These are phyloP conservation scores for Heliopora coerulea DNA, from an alignment of 92 coral and sea anemone genomes.

Conservation along the genomic window DNA sequence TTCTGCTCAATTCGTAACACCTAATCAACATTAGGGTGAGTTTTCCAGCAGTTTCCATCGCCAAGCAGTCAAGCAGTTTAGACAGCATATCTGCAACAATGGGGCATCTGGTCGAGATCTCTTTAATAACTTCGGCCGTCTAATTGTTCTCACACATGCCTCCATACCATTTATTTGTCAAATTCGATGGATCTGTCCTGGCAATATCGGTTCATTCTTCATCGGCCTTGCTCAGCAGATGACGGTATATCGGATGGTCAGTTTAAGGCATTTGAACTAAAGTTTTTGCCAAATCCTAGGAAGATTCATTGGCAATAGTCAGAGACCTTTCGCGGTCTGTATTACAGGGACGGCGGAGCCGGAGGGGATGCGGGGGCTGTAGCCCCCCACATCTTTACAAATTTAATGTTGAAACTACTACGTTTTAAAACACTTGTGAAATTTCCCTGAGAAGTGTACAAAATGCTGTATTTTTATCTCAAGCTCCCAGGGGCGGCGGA, in stretches of 20 bases:
- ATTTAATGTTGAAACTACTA: no score
- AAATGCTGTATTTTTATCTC: no score
- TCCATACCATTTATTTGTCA: slow-evolving; percentile 6
- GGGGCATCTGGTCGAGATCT: slow-evolving; percentile 11
- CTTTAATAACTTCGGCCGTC: slow-evolving; percentile 13
- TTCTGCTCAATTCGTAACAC: slow-evolving; percentile 2
- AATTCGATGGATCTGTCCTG: not conserved
- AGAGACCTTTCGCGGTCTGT: not conserved
- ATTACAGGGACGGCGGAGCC: no score
- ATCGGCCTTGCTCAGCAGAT: not conserved
- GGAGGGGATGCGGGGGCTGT: no score
- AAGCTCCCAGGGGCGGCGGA: no score
- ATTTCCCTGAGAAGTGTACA: no score
- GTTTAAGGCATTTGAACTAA: not conserved
- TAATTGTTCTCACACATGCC: slow-evolving; percentile 6
- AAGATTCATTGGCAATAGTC: not conserved
- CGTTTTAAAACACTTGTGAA: no score
- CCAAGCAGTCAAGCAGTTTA: slow-evolving; percentile 16
- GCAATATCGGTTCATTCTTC: not conserved
- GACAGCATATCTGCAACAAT: slow-evolving; percentile 9
- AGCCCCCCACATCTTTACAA: no score
- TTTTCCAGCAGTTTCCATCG: not conserved
- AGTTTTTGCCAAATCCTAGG: not conserved
- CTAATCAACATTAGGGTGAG: not conserved
- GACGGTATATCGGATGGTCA: not conserved